Evolutionary conservation across 1,140 invertebrate species (phyloP).

Genomic region (Anoplolepis gracilipes): DNA sequence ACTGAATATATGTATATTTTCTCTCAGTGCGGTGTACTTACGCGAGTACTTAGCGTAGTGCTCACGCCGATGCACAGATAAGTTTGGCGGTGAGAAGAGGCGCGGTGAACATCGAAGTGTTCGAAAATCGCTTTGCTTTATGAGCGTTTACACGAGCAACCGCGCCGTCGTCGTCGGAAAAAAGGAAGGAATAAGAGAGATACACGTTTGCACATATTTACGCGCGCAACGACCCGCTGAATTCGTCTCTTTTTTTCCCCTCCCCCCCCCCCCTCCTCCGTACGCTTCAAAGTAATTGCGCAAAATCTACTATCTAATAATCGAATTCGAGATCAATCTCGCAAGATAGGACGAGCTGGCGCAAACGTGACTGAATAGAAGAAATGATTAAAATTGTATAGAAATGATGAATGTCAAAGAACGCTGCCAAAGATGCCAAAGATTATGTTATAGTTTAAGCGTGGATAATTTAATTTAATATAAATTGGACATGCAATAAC

Average conservation of each 20-base stretch:
- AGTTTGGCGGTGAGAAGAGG: conserved; percentile 60
- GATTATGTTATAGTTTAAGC: background rate
- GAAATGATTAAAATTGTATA: background rate
- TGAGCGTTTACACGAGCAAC: conserved; percentile 67
- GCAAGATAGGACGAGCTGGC: background rate
- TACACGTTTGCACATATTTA: conserved; percentile 17
- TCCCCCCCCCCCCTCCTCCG: too few relatives aligned
- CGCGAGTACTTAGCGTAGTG: conserved; percentile 70
- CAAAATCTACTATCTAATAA: background rate
- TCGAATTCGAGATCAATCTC: background rate
- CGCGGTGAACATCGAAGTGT: conserved; percentile 72
- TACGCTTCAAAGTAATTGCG: background rate
- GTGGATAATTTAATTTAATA: background rate
- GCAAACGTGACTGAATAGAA: background rate
- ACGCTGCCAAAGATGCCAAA: too few relatives aligned
- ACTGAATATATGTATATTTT: conserved; percentile 30
- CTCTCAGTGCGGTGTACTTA: conserved; percentile 61
- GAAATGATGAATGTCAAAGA: background rate
- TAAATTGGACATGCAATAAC: background rate
- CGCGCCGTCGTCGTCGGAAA: background rate
- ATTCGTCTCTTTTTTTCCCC: background rate
- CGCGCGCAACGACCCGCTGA: background rate
- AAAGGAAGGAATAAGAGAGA: conserved; percentile 30
- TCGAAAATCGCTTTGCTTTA: conserved; percentile 78
- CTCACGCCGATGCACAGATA: conserved; percentile 78